A percentile compares a stretch with the other conserved stretches of the same genome.
Conservation (phyloP, 2,888 invertebrate species). For the Temnothorax unifasciatus region DNA sequence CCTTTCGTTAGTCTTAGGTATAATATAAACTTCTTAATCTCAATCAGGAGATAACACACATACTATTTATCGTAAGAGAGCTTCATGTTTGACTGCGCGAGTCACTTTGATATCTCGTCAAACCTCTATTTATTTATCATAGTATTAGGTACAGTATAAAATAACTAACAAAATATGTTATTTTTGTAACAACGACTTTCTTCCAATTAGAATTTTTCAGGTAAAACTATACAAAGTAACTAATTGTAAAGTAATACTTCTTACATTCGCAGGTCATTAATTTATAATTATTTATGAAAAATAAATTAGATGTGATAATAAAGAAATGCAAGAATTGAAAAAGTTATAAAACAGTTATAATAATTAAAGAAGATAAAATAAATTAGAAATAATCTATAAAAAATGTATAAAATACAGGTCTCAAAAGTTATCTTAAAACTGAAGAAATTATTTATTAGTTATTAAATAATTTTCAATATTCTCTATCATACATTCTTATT, state of each 20-base stretch:
- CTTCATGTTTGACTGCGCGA: not conserved
- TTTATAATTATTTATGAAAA: not conserved
- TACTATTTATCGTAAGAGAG: not conserved
- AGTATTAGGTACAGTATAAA: not conserved
- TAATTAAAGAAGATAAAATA: not conserved
- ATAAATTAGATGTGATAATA: not conserved
- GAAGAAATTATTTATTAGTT: not conserved
- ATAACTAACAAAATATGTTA: not conserved
- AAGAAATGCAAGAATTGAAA: not conserved
- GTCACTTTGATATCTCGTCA: not conserved
- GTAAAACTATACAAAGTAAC: not conserved
- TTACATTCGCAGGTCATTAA: not conserved
- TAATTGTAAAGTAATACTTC: not conserved
- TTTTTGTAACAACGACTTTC: not conserved
- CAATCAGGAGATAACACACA: not conserved
- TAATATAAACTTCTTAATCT: constrained; percentile 7
- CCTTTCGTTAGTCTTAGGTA: not conserved
- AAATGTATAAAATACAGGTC: not conserved
- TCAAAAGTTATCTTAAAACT: not conserved
- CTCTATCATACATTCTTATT: not conserved
- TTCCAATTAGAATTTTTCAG: not conserved
- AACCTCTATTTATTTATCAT: not conserved
- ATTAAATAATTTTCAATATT: not conserved
- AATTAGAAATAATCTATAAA: not conserved
- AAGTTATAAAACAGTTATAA: not conserved